Base-by-base conservation (phyloP, 2,888 invertebrate species). In the Caenorhabditis sp. region DNA sequence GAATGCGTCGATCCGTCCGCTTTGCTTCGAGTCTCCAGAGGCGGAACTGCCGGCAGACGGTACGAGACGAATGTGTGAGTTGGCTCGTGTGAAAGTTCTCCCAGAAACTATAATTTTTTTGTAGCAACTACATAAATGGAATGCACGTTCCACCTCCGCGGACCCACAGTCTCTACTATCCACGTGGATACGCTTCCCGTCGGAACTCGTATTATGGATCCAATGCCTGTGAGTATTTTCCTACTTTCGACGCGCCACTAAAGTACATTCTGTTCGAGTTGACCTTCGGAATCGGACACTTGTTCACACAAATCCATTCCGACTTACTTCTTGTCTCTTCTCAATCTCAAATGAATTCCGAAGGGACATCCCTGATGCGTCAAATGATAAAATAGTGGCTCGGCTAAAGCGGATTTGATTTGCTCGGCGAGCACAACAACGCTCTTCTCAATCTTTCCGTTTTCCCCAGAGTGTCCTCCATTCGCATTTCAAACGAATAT, bases 121-220 rank as follows among this genome's bases (percentile, higher is more conserved):
- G 24, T 35, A 76, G 76, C 1, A 70, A 76, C 41, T 76, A 76
- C 59, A 56, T 77, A 13, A 71, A 71, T 20, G 76, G 71, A 55
- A 77, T 71, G 62, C 66, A 65, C 65, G 71, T 70, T 1, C 72
- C 75, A 8, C 76, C 75, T 17, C 78, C 72, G 15, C 63, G 83
- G 20, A 76, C 83, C 0, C 73, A 74, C 39, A 78, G 78, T 48
- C 66, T 83, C 45, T 83, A 83, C 68, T 79, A 83, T 56, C 80
- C 82, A 22, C 74, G 83, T 26, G 71, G 72, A 4, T 80, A 82
- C 48, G 65, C 52, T 11, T 56, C 55, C 1, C 37, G 55, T 39
- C 46, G 62, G 22, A 77, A 74, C 52, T 66, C 72, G 3, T 82
- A 80, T 52, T 82, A 82, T 46, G 82, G 82, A 63, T 75, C 77